phyloP scores from a whole-genome alignment of 2,113 vertebrate genomes.

The Cettia cetti region DNA sequence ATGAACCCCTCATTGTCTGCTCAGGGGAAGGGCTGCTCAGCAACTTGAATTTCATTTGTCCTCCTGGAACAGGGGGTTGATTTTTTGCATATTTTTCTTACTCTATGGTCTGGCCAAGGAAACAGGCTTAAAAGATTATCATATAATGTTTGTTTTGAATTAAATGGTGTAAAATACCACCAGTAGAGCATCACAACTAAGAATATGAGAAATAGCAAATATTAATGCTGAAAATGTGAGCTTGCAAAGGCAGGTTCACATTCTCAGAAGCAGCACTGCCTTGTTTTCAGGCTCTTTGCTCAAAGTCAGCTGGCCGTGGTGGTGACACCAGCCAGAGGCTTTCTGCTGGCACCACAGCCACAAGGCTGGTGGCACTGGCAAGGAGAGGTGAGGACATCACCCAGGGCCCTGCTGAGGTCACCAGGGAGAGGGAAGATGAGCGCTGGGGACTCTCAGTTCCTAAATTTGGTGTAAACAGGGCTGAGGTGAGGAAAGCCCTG shows the following conservation, averaged over 20 bases:
- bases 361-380: not conserved
- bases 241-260: not conserved
- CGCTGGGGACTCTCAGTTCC: not conserved
- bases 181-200: not conserved
- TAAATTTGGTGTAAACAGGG: not conserved
- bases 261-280: not conserved
- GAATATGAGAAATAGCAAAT: not conserved
- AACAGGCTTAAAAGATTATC: conserved; percentile 18
- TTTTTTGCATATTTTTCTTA: not conserved
- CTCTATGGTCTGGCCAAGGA: not conserved
- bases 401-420: not conserved
- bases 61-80: not conserved
- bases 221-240: not conserved
- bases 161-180: not conserved
- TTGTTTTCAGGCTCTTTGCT: not conserved
- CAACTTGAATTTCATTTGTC: not conserved
- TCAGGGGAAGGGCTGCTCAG: not conserved
- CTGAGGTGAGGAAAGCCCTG: not conserved
- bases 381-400: not conserved
- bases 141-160: conserved; percentile 21
- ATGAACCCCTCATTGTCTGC: not conserved
- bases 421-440: not conserved
- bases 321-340: not conserved
- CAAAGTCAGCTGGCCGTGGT: accelerated
- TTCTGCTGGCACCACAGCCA: not conserved